Base-by-base conservation (phyloP, 2,888 invertebrate genomes). In the Caenorhabditis uteleia region DNA sequence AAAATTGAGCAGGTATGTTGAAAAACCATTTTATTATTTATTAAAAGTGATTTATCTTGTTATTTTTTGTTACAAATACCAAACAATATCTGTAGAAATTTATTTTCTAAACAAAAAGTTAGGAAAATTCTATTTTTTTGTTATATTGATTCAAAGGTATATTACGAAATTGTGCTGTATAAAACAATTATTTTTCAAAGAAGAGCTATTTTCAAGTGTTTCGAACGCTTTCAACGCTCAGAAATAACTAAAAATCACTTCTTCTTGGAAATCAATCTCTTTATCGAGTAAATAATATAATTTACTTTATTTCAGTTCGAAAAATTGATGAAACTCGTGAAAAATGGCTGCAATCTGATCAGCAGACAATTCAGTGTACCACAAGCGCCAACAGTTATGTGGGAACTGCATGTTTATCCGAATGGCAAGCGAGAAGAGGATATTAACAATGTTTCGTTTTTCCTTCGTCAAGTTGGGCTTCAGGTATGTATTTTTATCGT, bases 401-500 rank as follows among this genome's bases (percentile, higher is more conserved):
- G 82, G 81, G 82, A 82, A 48, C 48, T 82, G 45, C 80, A 81
- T 47, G 77, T 81, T 0, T 82, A 81, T 67, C 82, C 82, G 25
- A 81, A 81, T 45, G 82, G 82, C 12, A 81, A 82, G 45, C 68
- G 82, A 1, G 80, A 81, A 36, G 82, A 82, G 38, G 80, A 81
- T 47, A 47, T 49, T 48, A 74, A 73, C 38, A 70, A 78, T 50
- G 80, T 80, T 2, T 79, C 79, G 12, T 81, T 82, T 49, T 82
- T 82, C 42, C 68, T 82, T 25, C 56, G 79, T 42, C 80, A 79
- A 68, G 74, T 80, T 34, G 78, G 77, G 33, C 45, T 76, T 27
- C 49, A 68, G 59, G 75, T 73, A 47, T 21, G 14, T 5, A 43
- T 23, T 31, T 27, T 38, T 18, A 29, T 14, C 7, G 27, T 36